Conservation (phyloP, 2,113 vertebrate species). For the Ranitomeya imitator region DNA sequence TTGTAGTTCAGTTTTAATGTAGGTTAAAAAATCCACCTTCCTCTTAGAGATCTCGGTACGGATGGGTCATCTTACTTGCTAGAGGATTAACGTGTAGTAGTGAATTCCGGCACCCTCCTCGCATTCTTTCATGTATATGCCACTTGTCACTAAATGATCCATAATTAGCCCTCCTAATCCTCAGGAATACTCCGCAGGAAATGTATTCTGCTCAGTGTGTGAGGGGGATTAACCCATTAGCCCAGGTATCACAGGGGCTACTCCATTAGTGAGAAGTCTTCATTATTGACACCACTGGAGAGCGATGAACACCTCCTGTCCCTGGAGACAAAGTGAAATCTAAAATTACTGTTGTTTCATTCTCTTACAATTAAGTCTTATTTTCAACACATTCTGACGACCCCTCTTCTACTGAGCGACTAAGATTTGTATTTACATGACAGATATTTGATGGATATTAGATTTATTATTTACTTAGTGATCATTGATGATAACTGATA, state of each 20-base stretch:
- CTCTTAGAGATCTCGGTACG: neutral
- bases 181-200: conserved; percentile 18
- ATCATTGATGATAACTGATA: too few relatives aligned
- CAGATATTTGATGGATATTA: neutral
- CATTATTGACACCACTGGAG: neutral
- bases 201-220: conserved; percentile 20
- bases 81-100: neutral
- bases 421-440: neutral
- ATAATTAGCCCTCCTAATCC: conserved; percentile 41
- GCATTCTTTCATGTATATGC: conserved; percentile 26
- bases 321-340: neutral
- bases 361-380: neutral
- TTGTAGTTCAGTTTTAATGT: neutral
- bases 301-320: neutral
- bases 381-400: neutral
- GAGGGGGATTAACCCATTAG: conserved; percentile 51
- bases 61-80: neutral
- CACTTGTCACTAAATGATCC: conserved; percentile 40
- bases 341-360: neutral
- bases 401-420: neutral
- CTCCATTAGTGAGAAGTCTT: conserved; percentile 24
- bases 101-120: neutral
- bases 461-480: neutral
- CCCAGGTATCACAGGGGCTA: conserved; percentile 38
- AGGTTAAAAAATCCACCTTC: neutral